phyloP scores from a whole-genome alignment of 2,888 invertebrate genomes.

The Eilema sororculum region DNA sequence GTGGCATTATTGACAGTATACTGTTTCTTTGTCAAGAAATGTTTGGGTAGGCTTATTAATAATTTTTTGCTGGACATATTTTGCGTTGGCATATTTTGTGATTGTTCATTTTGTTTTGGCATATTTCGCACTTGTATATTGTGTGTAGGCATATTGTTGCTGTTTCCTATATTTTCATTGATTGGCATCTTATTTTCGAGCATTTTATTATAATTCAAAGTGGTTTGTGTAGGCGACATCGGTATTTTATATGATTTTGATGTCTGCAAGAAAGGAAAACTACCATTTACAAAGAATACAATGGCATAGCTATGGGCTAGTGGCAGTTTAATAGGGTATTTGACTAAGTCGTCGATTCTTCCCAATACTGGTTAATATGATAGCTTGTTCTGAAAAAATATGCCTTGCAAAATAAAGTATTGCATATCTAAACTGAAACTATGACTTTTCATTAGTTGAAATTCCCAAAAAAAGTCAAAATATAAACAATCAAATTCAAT shows the following conservation, averaged over 20 bases:
- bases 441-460: too few relatives aligned
- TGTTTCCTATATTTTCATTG: not conserved
- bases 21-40: not conserved
- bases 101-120: not conserved
- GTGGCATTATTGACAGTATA: not conserved
- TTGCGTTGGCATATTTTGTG: not conserved
- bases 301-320: too few relatives aligned
- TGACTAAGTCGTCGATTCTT: too few relatives aligned
- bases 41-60: too few relatives aligned
- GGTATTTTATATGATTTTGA: not conserved
- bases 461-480: too few relatives aligned
- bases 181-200: not conserved
- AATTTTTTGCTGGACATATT: not conserved
- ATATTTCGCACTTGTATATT: not conserved
- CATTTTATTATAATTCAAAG: not conserved
- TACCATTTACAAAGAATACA: not conserved
- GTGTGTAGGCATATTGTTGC: not conserved
- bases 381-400: too few relatives aligned
- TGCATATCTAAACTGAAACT: too few relatives aligned
- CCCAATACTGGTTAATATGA: too few relatives aligned
- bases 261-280: not conserved
- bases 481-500: too few relatives aligned
- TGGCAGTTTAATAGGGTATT: too few relatives aligned
- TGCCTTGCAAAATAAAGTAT: too few relatives aligned
- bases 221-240: not conserved